These are phyloP conservation scores for Spongilla lacustris DNA, from an alignment of 37 sponge, comb jelly and placozoan genomes.

Conservation along the genomic window DNA sequence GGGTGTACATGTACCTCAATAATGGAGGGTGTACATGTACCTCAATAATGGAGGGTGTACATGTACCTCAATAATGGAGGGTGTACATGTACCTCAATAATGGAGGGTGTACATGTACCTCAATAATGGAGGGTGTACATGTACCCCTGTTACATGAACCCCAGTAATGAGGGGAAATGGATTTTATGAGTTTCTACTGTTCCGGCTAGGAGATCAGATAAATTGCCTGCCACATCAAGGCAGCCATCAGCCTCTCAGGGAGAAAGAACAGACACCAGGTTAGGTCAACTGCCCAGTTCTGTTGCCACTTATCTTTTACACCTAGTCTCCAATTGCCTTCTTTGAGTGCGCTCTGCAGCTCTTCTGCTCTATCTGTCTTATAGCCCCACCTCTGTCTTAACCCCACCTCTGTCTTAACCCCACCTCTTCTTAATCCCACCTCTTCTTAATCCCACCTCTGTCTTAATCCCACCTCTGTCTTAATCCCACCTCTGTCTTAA, in stretches of 20 bases:
- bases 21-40: no score
- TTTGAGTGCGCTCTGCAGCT: no score
- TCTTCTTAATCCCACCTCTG: neutral
- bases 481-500: neutral
- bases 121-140: no score
- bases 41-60: no score
- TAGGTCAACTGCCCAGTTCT: neutral
- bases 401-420: neutral
- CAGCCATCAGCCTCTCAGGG: neutral
- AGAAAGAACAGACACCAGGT: neutral
- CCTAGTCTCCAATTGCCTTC: no score
- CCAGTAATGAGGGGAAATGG: neutral
- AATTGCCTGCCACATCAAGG: neutral
- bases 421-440: neutral
- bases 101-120: no score
- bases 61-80: no score
- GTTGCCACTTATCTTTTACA: neutral
- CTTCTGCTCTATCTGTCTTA: neutral
- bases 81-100: no score
- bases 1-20: no score
- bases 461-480: neutral
- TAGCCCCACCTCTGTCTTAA: neutral
- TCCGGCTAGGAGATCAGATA: neutral
- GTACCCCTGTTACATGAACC: no score
- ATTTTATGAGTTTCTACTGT: neutral